phyloP scores from a whole-genome alignment of 2,113 vertebrate genomes.

The Odobenus rosmarus region DNA sequence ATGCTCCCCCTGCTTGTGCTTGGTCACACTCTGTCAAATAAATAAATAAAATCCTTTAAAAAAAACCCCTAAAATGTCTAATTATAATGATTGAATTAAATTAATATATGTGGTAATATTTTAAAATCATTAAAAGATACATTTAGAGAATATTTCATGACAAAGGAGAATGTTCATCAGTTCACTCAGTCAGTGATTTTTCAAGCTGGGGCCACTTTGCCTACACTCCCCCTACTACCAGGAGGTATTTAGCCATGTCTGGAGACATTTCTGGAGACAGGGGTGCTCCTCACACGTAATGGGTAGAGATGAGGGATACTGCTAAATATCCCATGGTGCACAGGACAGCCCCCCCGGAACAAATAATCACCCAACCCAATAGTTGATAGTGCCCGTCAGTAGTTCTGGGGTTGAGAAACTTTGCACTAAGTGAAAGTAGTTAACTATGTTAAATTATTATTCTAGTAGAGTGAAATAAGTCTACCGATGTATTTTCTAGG shows the following conservation, averaged over 20 bases:
- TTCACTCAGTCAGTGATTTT: not conserved
- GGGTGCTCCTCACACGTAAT: not conserved
- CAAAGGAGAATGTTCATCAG: not conserved
- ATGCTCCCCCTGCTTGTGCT: not conserved
- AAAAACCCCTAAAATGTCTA: not conserved
- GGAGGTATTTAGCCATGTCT: not conserved
- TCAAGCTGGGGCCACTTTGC: not conserved
- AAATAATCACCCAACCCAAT: not conserved
- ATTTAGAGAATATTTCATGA: not conserved
- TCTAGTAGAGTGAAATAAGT: not conserved
- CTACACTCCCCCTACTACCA: no score
- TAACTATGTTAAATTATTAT: not conserved
- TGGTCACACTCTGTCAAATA: not conserved
- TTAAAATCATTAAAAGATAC: not conserved
- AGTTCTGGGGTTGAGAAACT: not conserved
- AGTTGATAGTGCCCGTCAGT: not conserved
- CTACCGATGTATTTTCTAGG: not conserved
- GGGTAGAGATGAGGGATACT: not conserved
- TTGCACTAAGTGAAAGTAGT: not conserved
- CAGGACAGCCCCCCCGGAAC: not conserved
- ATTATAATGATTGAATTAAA: not conserved
- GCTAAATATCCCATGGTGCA: not conserved
- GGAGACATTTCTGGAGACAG: not conserved
- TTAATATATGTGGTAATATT: not conserved
- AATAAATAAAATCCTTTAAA: not conserved